phyloP scores from a whole-genome alignment of 2,113 vertebrate species.

The Rhizomys pruinosus region DNA sequence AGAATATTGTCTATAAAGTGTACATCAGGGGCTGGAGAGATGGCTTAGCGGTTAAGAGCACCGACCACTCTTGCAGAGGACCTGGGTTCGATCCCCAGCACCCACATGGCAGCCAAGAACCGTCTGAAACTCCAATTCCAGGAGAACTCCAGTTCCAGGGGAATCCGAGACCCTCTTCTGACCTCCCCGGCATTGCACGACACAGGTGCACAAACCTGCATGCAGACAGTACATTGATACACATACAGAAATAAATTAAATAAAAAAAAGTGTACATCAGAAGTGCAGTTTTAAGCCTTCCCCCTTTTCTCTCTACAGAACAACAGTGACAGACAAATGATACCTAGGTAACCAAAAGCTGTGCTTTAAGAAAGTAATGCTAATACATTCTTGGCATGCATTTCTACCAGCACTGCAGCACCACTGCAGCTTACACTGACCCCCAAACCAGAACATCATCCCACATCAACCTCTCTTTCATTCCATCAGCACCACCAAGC shows the following conservation, averaged over 20 bases:
- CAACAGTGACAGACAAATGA: neutral
- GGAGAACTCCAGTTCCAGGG: too few relatives aligned
- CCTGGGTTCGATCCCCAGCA: too few relatives aligned
- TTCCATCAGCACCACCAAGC: neutral
- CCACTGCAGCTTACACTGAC: constrained; percentile 48
- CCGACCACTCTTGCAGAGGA: too few relatives aligned
- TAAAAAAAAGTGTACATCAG: neutral
- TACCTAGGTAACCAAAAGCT: neutral
- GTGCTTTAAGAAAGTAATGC: neutral
- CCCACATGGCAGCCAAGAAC: too few relatives aligned
- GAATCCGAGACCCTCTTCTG: too few relatives aligned
- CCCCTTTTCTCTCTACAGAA: neutral
- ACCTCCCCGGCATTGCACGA: too few relatives aligned
- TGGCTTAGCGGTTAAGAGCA: too few relatives aligned
- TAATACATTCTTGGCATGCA: constrained; percentile 16
- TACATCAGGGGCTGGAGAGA: too few relatives aligned
- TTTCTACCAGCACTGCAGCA: constrained; percentile 59
- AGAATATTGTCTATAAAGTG: neutral
- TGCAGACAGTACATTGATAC: too few relatives aligned
- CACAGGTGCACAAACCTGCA: too few relatives aligned
- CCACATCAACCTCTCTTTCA: neutral
- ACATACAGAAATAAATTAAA: too few relatives aligned
- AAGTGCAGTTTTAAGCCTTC: neutral
- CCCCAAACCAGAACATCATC: constrained; percentile 40
- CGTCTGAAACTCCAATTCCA: too few relatives aligned